A percentile compares a stretch with the other conserved stretches of the same genome.
phyloP scores from a whole-genome alignment of 2,113 vertebrate genomes.

The Bufo gargarizans region DNA sequence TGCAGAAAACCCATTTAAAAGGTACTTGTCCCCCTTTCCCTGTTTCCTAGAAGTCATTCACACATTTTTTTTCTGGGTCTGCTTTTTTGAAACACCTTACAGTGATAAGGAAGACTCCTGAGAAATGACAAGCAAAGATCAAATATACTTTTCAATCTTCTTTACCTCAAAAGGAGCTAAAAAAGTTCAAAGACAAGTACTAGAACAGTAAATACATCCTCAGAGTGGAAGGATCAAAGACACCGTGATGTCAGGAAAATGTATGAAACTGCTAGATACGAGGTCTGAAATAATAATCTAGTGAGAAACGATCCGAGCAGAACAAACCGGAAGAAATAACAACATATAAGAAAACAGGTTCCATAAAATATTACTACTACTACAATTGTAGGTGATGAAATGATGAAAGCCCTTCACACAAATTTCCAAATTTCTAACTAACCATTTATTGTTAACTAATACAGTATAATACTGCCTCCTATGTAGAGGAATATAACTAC shows the following conservation, averaged over 20 bases:
- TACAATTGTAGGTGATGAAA: too few species aligned
- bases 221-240: not conserved
- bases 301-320: not conserved
- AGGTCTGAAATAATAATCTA: too few species aligned
- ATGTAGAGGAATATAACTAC: too few species aligned
- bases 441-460: too few species aligned
- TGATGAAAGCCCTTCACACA: too few species aligned
- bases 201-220: not conserved
- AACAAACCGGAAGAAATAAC: not conserved
- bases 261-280: not conserved
- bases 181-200: not conserved
- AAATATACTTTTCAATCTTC: not conserved
- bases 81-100: not conserved
- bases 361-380: too few species aligned
- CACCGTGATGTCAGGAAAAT: not conserved
- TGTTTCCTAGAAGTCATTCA: too few species aligned
- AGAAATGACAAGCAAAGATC: not conserved
- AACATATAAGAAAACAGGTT: not conserved
- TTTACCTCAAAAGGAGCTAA: not conserved
- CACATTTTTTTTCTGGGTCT: too few species aligned
- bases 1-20: too few species aligned
- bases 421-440: too few species aligned
- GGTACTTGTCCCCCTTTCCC: too few species aligned
- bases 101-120: not conserved
- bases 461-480: too few species aligned